Base-by-base conservation (phyloP, 2,113 vertebrate genomes). In the Pygathrix nemaeus region DNA sequence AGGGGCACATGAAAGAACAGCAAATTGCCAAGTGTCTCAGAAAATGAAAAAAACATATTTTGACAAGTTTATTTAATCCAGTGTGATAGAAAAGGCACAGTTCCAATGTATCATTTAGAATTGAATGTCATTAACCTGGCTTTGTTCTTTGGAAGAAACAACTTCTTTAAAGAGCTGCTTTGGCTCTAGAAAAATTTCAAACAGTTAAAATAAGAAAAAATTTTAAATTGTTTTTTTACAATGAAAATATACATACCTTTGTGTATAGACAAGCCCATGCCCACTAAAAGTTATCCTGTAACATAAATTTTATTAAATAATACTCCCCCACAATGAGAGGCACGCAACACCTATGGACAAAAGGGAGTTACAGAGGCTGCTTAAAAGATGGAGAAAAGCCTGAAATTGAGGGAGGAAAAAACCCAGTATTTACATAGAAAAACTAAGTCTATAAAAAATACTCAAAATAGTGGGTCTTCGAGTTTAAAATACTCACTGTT, bases 191-290 rank as follows among this genome's bases (percentile, higher is more conserved):
- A 97, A 78, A 11, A 45, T 73, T 88, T 96, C 50, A 61, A 93
- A 92, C 61, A 52, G 38, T 93, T 94, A 96, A 96, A 88, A 96
- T 57, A 21, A 73, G 7, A 82, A 0, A 57, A 94, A 32, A 76
- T 93, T 38, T 90, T 92, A 98, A 92, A 43, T 89, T 94, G 32
- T 12, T 98, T 98, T 97, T 98, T 98, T 98, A 98, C 97, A 98
- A 43, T 98, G 96, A 97, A 98, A 98, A 98, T 98, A 98, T 93
- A 98, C 98, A 98, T 59, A 70, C 93, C 40, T 96, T 87, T 88
- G 25, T 83, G 59, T 97, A 87, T 88, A 95, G 50, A 95, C 20
- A 83, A 57, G 14, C 35, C 43, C 25, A 14, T 6, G 21, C 80
- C 57, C 20, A 18, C 91, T 89, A 94, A 97, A 96, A 94, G 79